A percentile compares a stretch with the other conserved stretches of the same genome.
These are phyloP conservation scores for Cyaniris semiargus DNA, from an alignment of 2,888 invertebrate genomes.

Conservation along the genomic window DNA sequence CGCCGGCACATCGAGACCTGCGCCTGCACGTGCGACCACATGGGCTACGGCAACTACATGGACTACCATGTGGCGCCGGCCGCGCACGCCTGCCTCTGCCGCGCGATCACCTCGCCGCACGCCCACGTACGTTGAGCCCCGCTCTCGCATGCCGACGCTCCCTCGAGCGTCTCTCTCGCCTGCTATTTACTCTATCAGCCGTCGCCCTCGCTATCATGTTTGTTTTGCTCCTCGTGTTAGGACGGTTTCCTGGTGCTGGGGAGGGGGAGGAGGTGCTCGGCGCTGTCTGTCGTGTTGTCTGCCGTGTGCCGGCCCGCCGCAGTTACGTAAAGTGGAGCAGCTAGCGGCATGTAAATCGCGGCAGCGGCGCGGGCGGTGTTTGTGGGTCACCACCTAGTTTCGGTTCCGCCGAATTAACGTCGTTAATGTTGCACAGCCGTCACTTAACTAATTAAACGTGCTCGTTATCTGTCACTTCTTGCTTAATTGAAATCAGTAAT, in stretches of 20 bases:
- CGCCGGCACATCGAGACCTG: slow-evolving; percentile 93
- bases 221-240: neutral
- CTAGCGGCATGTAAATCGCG: slow-evolving; percentile 24
- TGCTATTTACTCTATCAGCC: slow-evolving; percentile 54
- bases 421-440: slow-evolving; percentile 27
- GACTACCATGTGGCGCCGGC: slow-evolving; percentile 89
- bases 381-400: slow-evolving; percentile 30
- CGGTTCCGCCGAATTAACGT: slow-evolving; percentile 27
- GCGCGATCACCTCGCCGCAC: slow-evolving; percentile 77
- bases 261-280: neutral
- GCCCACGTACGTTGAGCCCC: slow-evolving; percentile 69
- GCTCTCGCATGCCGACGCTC: slow-evolving; percentile 56
- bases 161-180: slow-evolving; percentile 52
- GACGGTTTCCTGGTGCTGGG: neutral
- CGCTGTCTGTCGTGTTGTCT: neutral
- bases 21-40: slow-evolving; percentile 95
- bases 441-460: slow-evolving; percentile 26
- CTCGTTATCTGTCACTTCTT: slow-evolving; percentile 29
- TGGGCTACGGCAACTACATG: slow-evolving; percentile 95
- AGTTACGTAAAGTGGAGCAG: slow-evolving; percentile 27
- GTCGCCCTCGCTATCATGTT: slow-evolving; percentile 40
- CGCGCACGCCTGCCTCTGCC: slow-evolving; percentile 75
- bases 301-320: neutral
- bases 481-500: slow-evolving; percentile 29
- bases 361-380: slow-evolving; percentile 18